Conservation (phyloP, 2,888 invertebrate species). For the Unio delphinus region DNA sequence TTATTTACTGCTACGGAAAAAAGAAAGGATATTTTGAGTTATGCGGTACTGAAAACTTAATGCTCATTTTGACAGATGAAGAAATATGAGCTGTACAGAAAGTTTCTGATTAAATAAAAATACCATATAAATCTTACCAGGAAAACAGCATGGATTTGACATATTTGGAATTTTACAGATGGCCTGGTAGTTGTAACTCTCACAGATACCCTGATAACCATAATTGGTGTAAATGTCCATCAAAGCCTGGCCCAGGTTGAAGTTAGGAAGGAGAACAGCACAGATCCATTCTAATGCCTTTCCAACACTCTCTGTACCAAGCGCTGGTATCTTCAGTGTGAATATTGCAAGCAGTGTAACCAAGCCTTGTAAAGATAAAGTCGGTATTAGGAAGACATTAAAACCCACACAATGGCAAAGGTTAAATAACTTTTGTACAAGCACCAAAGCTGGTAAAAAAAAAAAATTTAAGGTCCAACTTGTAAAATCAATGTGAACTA, state of each 20-base stretch:
- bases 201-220: slow-evolving; percentile 37
- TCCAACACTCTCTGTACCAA: slow-evolving; percentile 76
- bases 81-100: no score
- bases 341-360: slow-evolving; percentile 81
- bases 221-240: slow-evolving; percentile 71
- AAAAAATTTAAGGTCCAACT: no score
- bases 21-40: no score
- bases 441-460: no score
- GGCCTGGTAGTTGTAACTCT: slow-evolving; percentile 5
- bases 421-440: neutral
- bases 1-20: no score
- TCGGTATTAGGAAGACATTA: neutral
- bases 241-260: slow-evolving; percentile 74
- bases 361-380: slow-evolving; percentile 75
- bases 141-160: slow-evolving; percentile 24
- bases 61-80: no score
- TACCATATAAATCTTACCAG: slow-evolving; percentile 10
- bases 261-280: slow-evolving; percentile 80
- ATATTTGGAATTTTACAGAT: neutral
- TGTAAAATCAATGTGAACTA: no score
- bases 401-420: neutral
- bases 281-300: slow-evolving; percentile 79
- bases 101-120: no score
- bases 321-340: slow-evolving; percentile 77
- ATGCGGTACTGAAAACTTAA: no score